A percentile compares a stretch with the other conserved stretches of the same genome.
Conservation (phyloP, 2,797 vertebrate species). For the Lacerta agilis region DNA sequence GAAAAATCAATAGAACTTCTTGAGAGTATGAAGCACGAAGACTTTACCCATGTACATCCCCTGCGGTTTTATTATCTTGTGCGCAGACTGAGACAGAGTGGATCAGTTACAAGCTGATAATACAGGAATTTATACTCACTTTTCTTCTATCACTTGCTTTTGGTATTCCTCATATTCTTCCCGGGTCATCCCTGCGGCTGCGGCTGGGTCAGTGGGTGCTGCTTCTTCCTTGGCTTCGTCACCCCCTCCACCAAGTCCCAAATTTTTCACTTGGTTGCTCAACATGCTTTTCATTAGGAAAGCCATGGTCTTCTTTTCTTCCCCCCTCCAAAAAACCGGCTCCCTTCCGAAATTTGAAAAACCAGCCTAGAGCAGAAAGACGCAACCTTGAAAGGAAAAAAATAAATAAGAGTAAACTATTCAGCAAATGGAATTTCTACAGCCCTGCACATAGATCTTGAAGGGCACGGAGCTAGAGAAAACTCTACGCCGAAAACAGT, state of each 20-base stretch:
- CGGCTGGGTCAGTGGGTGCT: slow-evolving; percentile 87
- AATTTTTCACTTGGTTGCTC: slow-evolving; percentile 92
- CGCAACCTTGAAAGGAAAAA: neutral
- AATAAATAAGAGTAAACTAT: neutral
- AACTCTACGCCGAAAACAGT: slow-evolving; percentile 82
- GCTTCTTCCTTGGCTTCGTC: slow-evolving; percentile 90
- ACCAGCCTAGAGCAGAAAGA: neutral
- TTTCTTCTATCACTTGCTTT: slow-evolving; percentile 96
- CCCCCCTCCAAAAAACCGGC: slow-evolving; percentile 1
- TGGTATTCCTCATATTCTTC: slow-evolving; percentile 98
- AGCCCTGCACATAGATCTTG: slow-evolving; percentile 78
- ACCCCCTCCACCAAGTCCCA: slow-evolving; percentile 90
- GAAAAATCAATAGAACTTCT: neutral
- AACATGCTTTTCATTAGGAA: slow-evolving; percentile 96
- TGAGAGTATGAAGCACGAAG: neutral
- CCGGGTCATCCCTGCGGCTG: slow-evolving; percentile 93
- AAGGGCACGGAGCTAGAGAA: slow-evolving; percentile 84
- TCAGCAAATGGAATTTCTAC: slow-evolving; percentile 69
- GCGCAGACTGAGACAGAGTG: neutral
- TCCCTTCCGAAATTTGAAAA: slow-evolving; percentile 34
- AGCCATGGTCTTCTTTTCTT: slow-evolving; percentile 81
- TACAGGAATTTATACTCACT: slow-evolving; percentile 86
- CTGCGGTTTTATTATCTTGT: slow-evolving; percentile 10
- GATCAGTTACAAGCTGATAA: slow-evolving; percentile 30
- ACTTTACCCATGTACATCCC: neutral